Conservation (phyloP, 2,888 invertebrate species). For the Cephus nigrinus region DNA sequence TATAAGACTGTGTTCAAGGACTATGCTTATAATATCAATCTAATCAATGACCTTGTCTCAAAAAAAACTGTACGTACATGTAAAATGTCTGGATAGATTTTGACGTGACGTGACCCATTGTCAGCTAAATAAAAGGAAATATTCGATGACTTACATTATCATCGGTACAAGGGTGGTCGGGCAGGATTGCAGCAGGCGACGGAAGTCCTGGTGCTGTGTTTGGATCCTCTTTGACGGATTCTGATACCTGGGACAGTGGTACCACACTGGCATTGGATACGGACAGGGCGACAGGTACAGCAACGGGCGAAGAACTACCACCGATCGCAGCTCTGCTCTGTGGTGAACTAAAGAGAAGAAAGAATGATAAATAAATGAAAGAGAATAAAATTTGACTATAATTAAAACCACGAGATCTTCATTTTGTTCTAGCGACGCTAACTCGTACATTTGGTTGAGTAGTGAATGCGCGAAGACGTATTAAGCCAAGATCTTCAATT, state of each 20-base stretch:
- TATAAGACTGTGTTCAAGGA: background rate
- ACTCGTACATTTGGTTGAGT: background rate
- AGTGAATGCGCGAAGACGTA: background rate
- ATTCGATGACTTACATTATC: slow-evolving; percentile 36
- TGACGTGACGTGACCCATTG: background rate
- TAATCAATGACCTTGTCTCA: background rate
- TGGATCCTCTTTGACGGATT: slow-evolving; percentile 45
- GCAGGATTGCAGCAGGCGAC: slow-evolving; percentile 47
- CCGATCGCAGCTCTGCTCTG: slow-evolving; percentile 43
- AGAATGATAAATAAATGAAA: background rate
- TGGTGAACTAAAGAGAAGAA: slow-evolving; percentile 44
- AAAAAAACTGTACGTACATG: slow-evolving; percentile 7
- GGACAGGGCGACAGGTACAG: slow-evolving; percentile 44
- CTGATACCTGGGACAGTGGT: slow-evolving; percentile 43
- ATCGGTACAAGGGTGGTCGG: slow-evolving; percentile 47
- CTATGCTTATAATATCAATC: background rate
- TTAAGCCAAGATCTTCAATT: background rate
- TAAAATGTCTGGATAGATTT: slow-evolving; percentile 5
- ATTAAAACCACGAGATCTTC: background rate
- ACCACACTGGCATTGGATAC: slow-evolving; percentile 41
- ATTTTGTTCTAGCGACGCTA: background rate
- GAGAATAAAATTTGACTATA: background rate
- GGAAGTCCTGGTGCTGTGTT: slow-evolving; percentile 38
- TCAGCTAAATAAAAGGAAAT: background rate
- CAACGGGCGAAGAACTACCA: slow-evolving; percentile 49